Evolutionary conservation across 2,888 invertebrate species (phyloP).

Genomic region (Salpingus planirostris): DNA sequence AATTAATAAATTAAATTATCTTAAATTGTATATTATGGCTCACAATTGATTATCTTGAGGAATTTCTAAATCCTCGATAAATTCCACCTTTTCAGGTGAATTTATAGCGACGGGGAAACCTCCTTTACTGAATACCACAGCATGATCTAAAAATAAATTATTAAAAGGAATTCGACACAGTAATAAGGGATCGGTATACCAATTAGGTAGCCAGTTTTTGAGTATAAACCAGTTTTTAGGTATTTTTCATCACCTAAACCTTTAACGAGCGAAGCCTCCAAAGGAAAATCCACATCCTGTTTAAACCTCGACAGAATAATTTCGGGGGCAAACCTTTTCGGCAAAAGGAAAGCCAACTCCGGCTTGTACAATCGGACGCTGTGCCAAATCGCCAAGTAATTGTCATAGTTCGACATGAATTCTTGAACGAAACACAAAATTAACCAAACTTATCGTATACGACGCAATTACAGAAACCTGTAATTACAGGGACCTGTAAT

Average conservation of each 20-base stretch:
- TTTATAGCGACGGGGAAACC: conserved; percentile 44
- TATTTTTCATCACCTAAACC: conserved; percentile 52
- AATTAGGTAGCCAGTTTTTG: conserved; percentile 38
- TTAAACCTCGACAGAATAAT: conserved; percentile 40
- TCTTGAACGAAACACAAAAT: conserved; percentile 7
- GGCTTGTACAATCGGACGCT: conserved; percentile 34
- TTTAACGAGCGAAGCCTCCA: conserved; percentile 44
- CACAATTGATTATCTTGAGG: conserved; percentile 43
- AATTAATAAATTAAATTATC: conserved; percentile 2
- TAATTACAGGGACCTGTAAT: too few species aligned
- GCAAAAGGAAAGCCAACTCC: conserved; percentile 33
- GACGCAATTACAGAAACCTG: too few species aligned
- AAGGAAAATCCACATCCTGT: conserved; percentile 34
- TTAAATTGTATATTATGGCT: conserved; percentile 15
- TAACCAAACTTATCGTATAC: neutral
- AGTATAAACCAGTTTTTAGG: conserved; percentile 45
- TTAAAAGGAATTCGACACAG: too few species aligned
- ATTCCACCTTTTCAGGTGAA: conserved; percentile 29
- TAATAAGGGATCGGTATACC: too few species aligned
- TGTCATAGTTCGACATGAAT: conserved; percentile 20
- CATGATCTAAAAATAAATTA: conserved; percentile 48
- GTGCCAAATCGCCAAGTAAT: conserved; percentile 43
- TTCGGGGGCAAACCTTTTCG: conserved; percentile 31
- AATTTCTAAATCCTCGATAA: conserved; percentile 41
- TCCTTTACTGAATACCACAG: conserved; percentile 45